Evolutionary conservation across 2,113 vertebrate genomes (phyloP).

Genomic region (Corythornis madagascariensis): DNA sequence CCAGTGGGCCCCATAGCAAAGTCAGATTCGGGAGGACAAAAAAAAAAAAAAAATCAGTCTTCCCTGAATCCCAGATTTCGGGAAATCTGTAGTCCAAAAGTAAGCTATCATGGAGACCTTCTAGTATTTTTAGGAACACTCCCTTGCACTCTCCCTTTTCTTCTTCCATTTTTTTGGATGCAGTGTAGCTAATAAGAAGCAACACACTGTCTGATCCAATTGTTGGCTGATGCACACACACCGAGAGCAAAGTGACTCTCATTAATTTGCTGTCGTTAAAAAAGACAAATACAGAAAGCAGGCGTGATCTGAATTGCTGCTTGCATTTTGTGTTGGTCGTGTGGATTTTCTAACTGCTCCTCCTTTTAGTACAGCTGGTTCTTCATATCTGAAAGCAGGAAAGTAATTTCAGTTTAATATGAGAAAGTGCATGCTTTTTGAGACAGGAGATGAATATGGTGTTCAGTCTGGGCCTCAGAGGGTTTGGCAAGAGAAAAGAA

Average conservation of each 20-base stretch:
- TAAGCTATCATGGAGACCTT: not conserved
- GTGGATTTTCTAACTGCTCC: not conserved
- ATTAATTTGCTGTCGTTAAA: conserved; percentile 58
- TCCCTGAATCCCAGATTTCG: not conserved
- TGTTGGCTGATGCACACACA: conserved; percentile 26
- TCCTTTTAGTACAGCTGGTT: not conserved
- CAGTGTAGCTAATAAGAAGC: conserved; percentile 54
- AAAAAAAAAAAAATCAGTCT: not conserved
- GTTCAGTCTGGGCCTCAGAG: not conserved
- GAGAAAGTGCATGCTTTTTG: not conserved
- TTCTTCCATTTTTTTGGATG: not conserved
- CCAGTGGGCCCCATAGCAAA: not conserved
- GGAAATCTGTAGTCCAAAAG: not conserved
- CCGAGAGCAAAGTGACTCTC: conserved; percentile 4
- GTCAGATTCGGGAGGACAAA: not conserved
- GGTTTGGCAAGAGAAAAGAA: conserved; percentile 27
- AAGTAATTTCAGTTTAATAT: conserved; percentile 8
- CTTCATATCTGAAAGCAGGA: not conserved
- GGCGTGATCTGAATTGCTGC: not conserved
- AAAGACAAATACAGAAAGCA: conserved; percentile 33
- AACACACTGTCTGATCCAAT: conserved; percentile 27
- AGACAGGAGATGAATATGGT: not conserved
- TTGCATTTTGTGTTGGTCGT: not conserved
- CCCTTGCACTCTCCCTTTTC: not conserved
- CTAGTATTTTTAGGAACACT: not conserved